These are phyloP conservation scores for Phymatocera aterrima DNA, from an alignment of 2,888 invertebrate species.

Conservation along the genomic window DNA sequence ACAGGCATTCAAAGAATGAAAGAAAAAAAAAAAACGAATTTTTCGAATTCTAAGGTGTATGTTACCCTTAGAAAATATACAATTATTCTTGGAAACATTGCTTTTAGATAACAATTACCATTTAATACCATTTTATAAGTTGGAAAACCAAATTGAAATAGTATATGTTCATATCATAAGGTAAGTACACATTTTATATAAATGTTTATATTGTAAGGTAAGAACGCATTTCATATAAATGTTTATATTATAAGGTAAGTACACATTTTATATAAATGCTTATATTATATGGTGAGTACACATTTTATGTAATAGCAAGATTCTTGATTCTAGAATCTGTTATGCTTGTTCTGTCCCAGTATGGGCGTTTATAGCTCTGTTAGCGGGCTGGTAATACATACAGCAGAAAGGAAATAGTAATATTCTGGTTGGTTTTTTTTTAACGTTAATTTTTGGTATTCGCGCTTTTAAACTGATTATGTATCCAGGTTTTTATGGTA, in stretches of 20 bases:
- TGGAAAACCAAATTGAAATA: background rate
- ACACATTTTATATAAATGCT: too few species aligned
- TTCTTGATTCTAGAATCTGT: too few species aligned
- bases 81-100: background rate
- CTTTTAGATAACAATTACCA: background rate
- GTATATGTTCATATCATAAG: background rate
- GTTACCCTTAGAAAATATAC: background rate
- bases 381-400: too few species aligned
- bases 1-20: background rate
- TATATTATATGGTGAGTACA: background rate
- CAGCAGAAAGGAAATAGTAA: too few species aligned
- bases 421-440: background rate
- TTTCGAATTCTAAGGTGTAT: background rate
- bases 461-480: constrained; percentile 31
- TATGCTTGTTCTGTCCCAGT: too few species aligned
- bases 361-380: too few species aligned
- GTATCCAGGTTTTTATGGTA: constrained; percentile 44
- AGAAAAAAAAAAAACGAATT: background rate
- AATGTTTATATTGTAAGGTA: background rate
- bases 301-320: too few species aligned
- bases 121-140: background rate
- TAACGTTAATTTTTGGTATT: background rate
- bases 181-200: background rate
- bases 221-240: background rate
- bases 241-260: background rate